Percentiles rank a stretch among this genome's conserved stretches.
These are phyloP conservation scores for Lasioglossum figueresi DNA, from an alignment of 2,888 invertebrate genomes.

Conservation along the genomic window DNA sequence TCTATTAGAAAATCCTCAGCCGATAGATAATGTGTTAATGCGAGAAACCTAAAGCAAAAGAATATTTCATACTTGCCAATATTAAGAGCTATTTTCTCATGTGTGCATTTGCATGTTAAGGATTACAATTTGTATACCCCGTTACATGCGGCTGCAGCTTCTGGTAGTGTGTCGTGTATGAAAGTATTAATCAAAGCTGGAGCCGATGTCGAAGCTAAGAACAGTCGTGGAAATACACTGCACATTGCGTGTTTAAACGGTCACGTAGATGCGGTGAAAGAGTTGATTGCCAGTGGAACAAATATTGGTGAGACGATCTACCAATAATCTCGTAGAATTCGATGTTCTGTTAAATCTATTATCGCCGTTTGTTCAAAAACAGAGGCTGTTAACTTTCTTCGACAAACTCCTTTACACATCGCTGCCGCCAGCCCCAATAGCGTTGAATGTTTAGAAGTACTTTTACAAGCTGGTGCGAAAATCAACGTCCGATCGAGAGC, in stretches of 20 bases:
- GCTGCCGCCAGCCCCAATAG: constrained; percentile 87
- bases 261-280: constrained; percentile 85
- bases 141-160: constrained; percentile 87
- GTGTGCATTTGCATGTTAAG: constrained; percentile 48
- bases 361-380: constrained; percentile 14
- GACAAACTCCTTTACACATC: constrained; percentile 87
- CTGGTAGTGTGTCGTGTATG: constrained; percentile 84
- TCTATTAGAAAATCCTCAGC: not conserved
- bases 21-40: not conserved
- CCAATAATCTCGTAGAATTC: not conserved
- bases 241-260: constrained; percentile 88
- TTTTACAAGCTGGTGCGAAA: constrained; percentile 85
- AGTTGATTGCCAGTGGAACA: constrained; percentile 85
- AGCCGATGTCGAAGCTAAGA: constrained; percentile 86
- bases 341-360: not conserved
- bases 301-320: constrained; percentile 81
- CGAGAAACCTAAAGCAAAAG: not conserved
- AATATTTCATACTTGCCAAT: not conserved
- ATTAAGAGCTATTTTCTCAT: not conserved
- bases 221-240: constrained; percentile 86
- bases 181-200: constrained; percentile 84
- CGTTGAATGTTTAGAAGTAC: constrained; percentile 86
- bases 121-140: constrained; percentile 86
- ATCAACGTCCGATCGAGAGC: constrained; percentile 86
- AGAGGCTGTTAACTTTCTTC: constrained; percentile 85